Base-by-base conservation (phyloP, 2,888 invertebrate species). In the Ophioninae sp. region DNA sequence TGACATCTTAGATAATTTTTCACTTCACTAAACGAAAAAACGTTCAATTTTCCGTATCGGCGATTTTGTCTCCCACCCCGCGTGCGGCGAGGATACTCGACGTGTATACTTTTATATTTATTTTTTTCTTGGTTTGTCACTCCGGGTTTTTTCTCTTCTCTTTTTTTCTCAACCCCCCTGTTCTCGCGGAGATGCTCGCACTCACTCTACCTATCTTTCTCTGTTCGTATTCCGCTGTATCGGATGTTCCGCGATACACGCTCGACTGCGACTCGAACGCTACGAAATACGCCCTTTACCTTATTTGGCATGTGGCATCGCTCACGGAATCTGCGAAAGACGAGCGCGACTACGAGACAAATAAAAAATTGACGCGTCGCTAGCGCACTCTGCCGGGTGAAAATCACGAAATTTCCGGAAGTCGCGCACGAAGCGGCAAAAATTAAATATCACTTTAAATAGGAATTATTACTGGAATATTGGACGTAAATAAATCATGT, bases 241-340 rank as follows among this genome's bases (percentile, higher is more conserved):
- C 39, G 64, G 30, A 57, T 41, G 50, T 75, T 72, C 67, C 81
- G 75, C 76, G 73, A 81, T 67, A 79, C 79, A 80, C 78, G 75
- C 73, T 77, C 78, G 39, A 56, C 80, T 82, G 79, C 57, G 56
- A 73, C 78, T 68, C 76, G 61, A 69, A 76, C 81, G 82, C 68
- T 81, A 80, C 79, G 76, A 81, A 87, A 88, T 89, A 87, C 87
- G 90, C 91, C 91, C 91, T 90, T 91, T 87, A 86, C 90, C 91
- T 91, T 91, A 90, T 91, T 90, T 91, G 90, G 91, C 79, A 84
- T 70, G 78, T 61, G 78, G 65, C 81, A 69, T 62, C 39, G 78
- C 41, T 81, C 74, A 74, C 56, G 74, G 23, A 56, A 69, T 56
- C 57, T 50, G 30, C 59, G 56, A n/a, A 37, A 84, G 83, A 81